phyloP scores from a whole-genome alignment of 2,113 vertebrate genomes.

The Cygnus buccinator region DNA sequence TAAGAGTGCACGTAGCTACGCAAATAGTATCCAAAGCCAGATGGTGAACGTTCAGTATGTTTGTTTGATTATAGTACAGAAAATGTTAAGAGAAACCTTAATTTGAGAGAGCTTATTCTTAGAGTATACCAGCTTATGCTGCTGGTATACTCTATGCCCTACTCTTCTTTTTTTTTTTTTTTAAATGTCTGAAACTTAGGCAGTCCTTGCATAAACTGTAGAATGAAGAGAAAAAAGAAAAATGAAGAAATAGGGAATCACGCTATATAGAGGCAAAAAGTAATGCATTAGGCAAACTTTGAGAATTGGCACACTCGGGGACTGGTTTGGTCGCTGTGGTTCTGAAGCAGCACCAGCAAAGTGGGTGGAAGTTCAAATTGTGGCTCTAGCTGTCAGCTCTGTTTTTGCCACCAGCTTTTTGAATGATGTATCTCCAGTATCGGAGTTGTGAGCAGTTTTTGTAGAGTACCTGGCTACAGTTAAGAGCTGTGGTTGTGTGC shows the following conservation, averaged over 20 bases:
- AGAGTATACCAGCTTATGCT: not conserved
- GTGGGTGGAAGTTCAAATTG: not conserved
- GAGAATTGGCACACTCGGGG: not conserved
- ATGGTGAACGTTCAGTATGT: constrained; percentile 76
- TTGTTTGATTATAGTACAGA: not conserved
- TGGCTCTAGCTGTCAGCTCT: not conserved
- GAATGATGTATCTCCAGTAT: not conserved
- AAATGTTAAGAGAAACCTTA: not conserved
- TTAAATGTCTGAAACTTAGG: not conserved
- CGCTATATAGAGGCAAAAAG: not conserved
- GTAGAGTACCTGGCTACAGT: rapidly evolving
- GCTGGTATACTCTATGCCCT: not conserved
- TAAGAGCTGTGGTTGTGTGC: not conserved
- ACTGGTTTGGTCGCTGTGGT: not conserved
- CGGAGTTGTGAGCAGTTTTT: not conserved
- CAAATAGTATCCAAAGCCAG: constrained; percentile 62
- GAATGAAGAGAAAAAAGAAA: not conserved
- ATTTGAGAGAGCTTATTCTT: not conserved
- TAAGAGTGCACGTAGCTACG: constrained; percentile 45
- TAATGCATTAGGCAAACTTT: not conserved
- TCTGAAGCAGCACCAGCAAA: not conserved
- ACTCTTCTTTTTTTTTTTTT: not conserved
- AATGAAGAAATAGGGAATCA: rapidly evolving
- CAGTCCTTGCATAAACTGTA: not conserved
- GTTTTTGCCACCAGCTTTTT: not conserved